Evolutionary conservation across 2,888 invertebrate genomes (phyloP).

Genomic region (Temnothorax rugatulus): DNA sequence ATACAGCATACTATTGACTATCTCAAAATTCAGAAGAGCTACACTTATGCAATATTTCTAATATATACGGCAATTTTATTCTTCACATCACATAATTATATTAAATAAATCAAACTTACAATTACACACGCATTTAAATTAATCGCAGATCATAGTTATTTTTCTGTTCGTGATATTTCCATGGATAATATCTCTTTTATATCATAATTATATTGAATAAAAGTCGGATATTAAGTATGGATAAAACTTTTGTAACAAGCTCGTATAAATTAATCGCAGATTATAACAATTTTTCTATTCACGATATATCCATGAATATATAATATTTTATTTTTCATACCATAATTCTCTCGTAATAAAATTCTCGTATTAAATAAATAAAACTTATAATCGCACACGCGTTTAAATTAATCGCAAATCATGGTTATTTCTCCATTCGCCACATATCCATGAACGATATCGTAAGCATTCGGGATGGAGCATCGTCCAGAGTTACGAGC

Average conservation of each 20-base stretch:
- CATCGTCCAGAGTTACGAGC: conserved; percentile 15
- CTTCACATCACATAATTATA: not conserved
- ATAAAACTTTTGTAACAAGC: not conserved
- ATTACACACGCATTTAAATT: not conserved
- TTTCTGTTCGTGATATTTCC: not conserved
- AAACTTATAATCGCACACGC: not conserved
- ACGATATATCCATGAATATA: not conserved
- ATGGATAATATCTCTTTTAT: not conserved
- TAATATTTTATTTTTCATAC: not conserved
- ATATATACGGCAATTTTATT: not conserved
- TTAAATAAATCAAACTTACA: not conserved
- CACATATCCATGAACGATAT: not conserved
- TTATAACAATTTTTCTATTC: not conserved
- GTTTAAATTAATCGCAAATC: not conserved
- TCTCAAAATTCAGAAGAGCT: not conserved
- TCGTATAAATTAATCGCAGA: not conserved
- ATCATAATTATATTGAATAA: not conserved
- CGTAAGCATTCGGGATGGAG: not conserved
- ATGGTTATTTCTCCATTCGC: not conserved
- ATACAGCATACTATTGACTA: not conserved
- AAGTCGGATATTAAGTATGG: not conserved
- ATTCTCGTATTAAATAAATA: not conserved
- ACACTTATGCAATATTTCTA: not conserved
- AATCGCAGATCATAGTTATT: not conserved
- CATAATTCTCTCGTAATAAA: not conserved